Evolutionary conservation across 1,140 invertebrate species (phyloP).

Genomic region (Drosophila gunungcola): DNA sequence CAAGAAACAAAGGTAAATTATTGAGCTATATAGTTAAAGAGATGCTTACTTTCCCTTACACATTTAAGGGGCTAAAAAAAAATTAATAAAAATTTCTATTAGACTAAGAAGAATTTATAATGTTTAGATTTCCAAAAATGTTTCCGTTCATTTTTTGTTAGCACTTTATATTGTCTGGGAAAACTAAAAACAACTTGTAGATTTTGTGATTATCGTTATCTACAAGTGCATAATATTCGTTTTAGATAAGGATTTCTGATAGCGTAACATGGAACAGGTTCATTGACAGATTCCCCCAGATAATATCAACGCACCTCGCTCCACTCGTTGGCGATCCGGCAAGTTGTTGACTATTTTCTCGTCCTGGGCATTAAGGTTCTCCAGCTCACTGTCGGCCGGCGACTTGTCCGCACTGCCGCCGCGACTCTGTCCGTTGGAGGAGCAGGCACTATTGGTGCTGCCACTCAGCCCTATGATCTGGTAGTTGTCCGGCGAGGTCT

Average conservation of each 20-base stretch:
- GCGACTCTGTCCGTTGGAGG: slow-evolving; percentile 66
- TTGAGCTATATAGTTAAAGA: not conserved
- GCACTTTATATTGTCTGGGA: too few species aligned
- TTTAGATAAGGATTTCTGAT: not conserved
- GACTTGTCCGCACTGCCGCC: slow-evolving; percentile 75
- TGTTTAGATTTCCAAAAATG: too few species aligned
- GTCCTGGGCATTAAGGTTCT: slow-evolving; percentile 75
- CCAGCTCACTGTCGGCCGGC: slow-evolving; percentile 73
- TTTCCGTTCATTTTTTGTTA: too few species aligned
- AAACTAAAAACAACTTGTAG: not conserved
- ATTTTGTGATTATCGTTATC: not conserved
- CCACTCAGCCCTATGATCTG: slow-evolving; percentile 70
- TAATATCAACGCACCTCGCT: slow-evolving; percentile 47
- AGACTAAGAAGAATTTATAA: too few species aligned
- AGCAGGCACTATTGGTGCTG: slow-evolving; percentile 71
- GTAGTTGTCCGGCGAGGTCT: slow-evolving; percentile 73
- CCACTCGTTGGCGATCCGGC: slow-evolving; percentile 66
- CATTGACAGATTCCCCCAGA: too few species aligned
- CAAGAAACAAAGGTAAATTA: not conserved
- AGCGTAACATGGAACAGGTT: not conserved
- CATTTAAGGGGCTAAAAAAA: too few species aligned
- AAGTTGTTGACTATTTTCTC: slow-evolving; percentile 78
- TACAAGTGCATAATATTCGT: not conserved
- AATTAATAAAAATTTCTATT: too few species aligned
- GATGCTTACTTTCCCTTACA: too few species aligned